Evolutionary conservation across 2,797 vertebrate species (phyloP).

Genomic region (Coreius guichenoti): DNA sequence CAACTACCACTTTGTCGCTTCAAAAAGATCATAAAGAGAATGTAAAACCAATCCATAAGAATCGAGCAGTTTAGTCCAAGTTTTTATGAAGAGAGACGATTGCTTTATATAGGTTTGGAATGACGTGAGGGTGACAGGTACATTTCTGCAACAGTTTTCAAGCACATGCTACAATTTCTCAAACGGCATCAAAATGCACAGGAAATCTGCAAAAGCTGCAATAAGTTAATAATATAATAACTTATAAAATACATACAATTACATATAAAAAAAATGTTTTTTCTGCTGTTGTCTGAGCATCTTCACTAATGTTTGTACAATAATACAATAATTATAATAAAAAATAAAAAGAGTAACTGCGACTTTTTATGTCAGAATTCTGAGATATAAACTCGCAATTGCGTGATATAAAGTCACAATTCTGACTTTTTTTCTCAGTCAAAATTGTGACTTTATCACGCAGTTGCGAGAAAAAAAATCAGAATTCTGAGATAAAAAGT

Average conservation of each 20-base stretch:
- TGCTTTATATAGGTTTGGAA: background rate
- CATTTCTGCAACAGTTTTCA: background rate
- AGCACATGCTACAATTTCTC: background rate
- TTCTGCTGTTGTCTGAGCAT: background rate
- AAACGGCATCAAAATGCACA: background rate
- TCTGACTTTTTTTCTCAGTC: too few species aligned
- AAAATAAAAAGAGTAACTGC: too few species aligned
- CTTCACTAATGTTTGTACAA: background rate
- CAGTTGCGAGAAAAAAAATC: too few species aligned
- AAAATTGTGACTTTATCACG: too few species aligned
- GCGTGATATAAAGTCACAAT: too few species aligned
- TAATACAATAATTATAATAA: too few species aligned
- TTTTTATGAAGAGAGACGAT: too few species aligned
- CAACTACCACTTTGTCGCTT: background rate
- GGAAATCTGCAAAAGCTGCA: background rate
- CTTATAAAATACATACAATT: background rate
- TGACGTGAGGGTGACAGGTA: too few species aligned
- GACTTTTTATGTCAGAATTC: too few species aligned
- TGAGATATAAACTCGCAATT: too few species aligned
- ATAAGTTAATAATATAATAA: background rate
- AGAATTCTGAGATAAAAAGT: too few species aligned
- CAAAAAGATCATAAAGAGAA: background rate
- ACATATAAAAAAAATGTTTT: too few species aligned
- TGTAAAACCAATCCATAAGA: background rate
- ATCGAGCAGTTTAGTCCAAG: background rate